Evolutionary conservation across 1,140 invertebrate genomes (phyloP).

Genomic region (Nomia melanderi): DNA sequence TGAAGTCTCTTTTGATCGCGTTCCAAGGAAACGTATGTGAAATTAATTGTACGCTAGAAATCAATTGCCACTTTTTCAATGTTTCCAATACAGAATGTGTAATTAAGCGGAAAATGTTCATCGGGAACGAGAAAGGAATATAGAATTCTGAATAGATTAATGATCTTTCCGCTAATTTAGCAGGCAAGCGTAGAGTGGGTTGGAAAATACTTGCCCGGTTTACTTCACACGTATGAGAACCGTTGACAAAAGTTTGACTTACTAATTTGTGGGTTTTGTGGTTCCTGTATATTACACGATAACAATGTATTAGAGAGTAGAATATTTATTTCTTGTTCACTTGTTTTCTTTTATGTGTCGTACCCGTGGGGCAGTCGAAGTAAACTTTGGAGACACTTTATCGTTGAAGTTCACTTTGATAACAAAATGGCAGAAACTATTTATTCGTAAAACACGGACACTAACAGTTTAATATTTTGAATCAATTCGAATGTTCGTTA

Average conservation of each 20-base stretch:
- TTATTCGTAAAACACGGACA: too few relatives aligned
- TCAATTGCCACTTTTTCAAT: background rate
- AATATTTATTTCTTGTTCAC: too few relatives aligned
- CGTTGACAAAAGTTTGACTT: background rate
- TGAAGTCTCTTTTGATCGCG: background rate
- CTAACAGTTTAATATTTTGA: too few relatives aligned
- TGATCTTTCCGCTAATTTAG: background rate
- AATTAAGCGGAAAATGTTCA: background rate
- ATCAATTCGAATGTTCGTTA: too few relatives aligned
- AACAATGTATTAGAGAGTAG: too few relatives aligned
- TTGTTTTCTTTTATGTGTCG: too few relatives aligned
- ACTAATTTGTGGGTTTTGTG: too few relatives aligned
- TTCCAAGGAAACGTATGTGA: background rate
- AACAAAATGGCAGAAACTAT: too few relatives aligned
- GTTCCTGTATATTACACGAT: too few relatives aligned
- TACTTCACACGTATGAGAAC: background rate
- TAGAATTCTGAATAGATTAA: background rate
- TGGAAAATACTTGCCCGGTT: background rate
- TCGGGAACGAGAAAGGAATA: background rate
- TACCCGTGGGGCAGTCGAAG: too few relatives aligned
- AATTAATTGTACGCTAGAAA: background rate
- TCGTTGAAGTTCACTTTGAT: too few relatives aligned
- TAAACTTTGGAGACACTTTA: too few relatives aligned
- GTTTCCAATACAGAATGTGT: background rate
- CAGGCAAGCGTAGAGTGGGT: background rate